Evolutionary conservation across 35 echinoderm and acorn worm species (phyloP).

Genomic region (Hemicentrotus pulcherrimus): DNA sequence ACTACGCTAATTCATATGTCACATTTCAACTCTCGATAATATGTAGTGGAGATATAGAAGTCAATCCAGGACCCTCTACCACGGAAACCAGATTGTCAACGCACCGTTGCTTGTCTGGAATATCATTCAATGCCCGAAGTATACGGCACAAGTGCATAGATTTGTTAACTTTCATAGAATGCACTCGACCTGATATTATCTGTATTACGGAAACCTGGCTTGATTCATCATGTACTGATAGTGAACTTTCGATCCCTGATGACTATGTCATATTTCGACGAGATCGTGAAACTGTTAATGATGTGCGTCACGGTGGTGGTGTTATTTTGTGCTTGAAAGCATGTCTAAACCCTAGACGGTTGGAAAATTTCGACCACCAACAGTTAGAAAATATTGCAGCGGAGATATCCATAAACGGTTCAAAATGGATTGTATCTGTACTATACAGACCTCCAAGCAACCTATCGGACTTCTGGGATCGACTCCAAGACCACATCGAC

Average conservation of each 20-base stretch:
- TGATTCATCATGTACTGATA: neutral
- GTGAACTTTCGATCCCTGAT: conserved; percentile 24
- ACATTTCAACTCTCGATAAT: no score
- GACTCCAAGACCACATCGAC: conserved; percentile 32
- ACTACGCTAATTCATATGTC: no score
- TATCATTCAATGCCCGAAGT: conserved; percentile 43
- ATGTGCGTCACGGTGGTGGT: neutral
- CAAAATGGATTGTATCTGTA: conserved; percentile 16
- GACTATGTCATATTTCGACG: conserved; percentile 42
- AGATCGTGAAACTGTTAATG: neutral
- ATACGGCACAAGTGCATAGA: conserved; percentile 8
- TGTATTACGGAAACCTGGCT: conserved; percentile 38
- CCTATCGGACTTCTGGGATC: conserved; percentile 22
- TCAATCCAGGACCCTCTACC: neutral
- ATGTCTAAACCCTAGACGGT: neutral
- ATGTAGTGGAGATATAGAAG: neutral
- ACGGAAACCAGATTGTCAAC: neutral
- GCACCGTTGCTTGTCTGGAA: neutral
- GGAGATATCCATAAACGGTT: conserved; percentile 15
- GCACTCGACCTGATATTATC: conserved; percentile 6
- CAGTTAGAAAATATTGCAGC: conserved; percentile 15
- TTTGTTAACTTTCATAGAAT: conserved; percentile 30
- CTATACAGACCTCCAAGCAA: conserved; percentile 27
- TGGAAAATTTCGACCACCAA: neutral
- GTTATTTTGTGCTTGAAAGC: conserved; percentile 13